Evolutionary conservation across 2,113 vertebrate species (phyloP).

Genomic region (Misgurnus anguillicaudatus): DNA sequence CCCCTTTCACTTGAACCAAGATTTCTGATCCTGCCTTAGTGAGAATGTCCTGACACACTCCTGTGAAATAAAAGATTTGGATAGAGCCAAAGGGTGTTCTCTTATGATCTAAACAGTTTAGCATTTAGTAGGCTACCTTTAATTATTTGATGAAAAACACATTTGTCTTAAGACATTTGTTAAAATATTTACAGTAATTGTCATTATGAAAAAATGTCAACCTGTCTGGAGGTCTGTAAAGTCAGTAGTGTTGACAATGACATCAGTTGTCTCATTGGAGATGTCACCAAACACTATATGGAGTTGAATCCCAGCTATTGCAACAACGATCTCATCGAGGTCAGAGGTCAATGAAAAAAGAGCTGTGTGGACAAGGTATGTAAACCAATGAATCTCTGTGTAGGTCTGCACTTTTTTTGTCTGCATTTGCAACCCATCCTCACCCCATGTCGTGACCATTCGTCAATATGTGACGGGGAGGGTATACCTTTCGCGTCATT

Average conservation of each 20-base stretch:
- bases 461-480: no score
- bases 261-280: conserved; percentile 66
- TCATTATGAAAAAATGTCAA: conserved; percentile 3
- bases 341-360: conserved; percentile 62
- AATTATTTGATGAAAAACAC: background rate
- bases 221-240: conserved; percentile 56
- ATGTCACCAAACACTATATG: conserved; percentile 69
- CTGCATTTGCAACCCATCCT: no score
- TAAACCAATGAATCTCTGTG: background rate
- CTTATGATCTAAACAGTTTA: background rate
- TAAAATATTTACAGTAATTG: no score
- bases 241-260: conserved; percentile 71
- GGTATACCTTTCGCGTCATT: no score
- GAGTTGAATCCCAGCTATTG: conserved; percentile 52
- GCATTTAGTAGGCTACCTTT: background rate
- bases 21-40: no score
- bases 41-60: no score
- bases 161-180: background rate
- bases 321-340: conserved; percentile 56
- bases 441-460: no score
- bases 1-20: no score
- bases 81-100: no score
- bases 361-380: conserved; percentile 32
- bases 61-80: no score
- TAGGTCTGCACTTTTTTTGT: no score